A percentile compares a stretch with the other conserved stretches of the same genome.
Conservation (phyloP, 92 coral and sea anemone species). For the Isaurus tuberculatus region DNA sequence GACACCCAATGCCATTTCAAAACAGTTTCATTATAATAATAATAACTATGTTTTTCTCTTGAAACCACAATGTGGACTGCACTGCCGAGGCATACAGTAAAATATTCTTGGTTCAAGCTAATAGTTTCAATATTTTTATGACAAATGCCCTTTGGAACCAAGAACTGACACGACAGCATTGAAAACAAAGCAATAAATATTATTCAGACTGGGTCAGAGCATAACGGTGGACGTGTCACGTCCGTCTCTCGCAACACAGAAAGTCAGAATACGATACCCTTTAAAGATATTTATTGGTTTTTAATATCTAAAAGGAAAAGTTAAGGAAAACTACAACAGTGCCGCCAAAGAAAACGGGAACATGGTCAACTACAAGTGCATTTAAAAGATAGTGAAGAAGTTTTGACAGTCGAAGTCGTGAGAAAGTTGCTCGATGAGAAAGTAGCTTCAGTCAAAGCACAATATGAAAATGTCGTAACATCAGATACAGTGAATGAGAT, state of each 20-base stretch:
- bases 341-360: conserved; percentile 14
- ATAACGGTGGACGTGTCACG: conserved; percentile 16
- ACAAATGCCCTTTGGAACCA: too few species aligned
- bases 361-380: neutral
- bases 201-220: conserved; percentile 22
- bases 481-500: neutral
- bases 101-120: too few species aligned
- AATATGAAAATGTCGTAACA: neutral
- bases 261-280: conserved; percentile 1
- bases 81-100: too few species aligned
- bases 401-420: neutral
- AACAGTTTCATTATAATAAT: too few species aligned
- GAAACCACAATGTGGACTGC: too few species aligned
- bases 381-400: neutral
- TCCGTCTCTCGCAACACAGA: conserved; percentile 2
- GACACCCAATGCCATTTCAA: too few species aligned
- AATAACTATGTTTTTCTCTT: too few species aligned
- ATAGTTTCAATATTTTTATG: too few species aligned
- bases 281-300: neutral
- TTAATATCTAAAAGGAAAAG: neutral
- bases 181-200: too few species aligned
- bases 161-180: too few species aligned
- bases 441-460: conserved; percentile 10
- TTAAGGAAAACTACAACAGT: neutral
- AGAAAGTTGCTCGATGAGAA: neutral